Evolutionary conservation across 2,888 invertebrate species (phyloP).

Genomic region (Vesta saturnalis): DNA sequence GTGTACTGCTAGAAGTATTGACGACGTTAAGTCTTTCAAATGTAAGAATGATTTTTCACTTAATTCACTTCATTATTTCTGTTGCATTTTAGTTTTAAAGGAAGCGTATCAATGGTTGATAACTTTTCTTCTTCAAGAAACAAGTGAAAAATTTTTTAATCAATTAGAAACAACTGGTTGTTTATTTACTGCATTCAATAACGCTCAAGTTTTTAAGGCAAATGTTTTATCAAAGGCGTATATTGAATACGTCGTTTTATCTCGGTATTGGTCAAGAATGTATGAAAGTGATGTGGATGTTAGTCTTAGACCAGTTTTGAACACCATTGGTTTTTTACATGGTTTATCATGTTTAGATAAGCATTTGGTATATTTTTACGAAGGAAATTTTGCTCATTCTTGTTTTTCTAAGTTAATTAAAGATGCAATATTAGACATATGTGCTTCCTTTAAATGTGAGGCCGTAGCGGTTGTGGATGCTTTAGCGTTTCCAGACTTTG

Average conservation of each 20-base stretch:
- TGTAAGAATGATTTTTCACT: conserved; percentile 53
- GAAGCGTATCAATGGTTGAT: conserved; percentile 86
- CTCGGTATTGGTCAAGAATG: conserved; percentile 65
- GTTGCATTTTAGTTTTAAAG: conserved; percentile 69
- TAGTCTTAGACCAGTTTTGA: conserved; percentile 60
- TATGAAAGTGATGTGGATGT: conserved; percentile 55
- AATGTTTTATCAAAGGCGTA: conserved; percentile 79
- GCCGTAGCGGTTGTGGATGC: conserved; percentile 84
- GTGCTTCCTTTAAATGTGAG: conserved; percentile 76
- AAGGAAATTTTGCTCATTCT: conserved; percentile 69
- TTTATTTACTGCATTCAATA: conserved; percentile 80
- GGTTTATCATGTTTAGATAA: conserved; percentile 69
- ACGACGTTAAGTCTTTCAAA: conserved; percentile 56
- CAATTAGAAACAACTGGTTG: conserved; percentile 67
- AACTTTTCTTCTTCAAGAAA: conserved; percentile 77
- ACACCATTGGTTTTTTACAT: conserved; percentile 66
- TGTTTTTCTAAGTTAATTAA: conserved; percentile 61
- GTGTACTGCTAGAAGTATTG: conserved; percentile 52
- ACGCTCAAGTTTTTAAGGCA: conserved; percentile 84
- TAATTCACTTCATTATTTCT: not conserved
- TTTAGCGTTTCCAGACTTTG: conserved; percentile 89
- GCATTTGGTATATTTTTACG: conserved; percentile 70
- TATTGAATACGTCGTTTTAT: conserved; percentile 74
- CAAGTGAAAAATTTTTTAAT: conserved; percentile 69
- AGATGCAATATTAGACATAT: conserved; percentile 73